Evolutionary conservation across 2,888 invertebrate genomes (phyloP).

Genomic region (Apamea sordens): DNA sequence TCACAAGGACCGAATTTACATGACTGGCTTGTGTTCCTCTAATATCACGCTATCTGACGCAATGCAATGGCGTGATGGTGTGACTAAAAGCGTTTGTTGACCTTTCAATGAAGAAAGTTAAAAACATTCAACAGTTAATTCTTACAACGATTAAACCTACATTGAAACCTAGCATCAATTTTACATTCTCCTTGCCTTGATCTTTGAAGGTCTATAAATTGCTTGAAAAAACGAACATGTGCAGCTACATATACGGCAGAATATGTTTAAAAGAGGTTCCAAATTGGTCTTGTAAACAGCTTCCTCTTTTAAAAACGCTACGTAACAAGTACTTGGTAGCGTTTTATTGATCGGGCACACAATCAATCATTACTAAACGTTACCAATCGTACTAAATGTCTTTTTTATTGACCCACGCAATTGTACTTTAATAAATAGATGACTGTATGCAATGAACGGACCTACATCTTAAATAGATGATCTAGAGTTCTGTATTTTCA

Average conservation of each 20-base stretch:
- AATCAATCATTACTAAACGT: constrained; percentile 74
- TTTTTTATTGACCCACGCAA: constrained; percentile 83
- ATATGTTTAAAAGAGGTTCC: constrained; percentile 28
- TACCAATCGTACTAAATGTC: constrained; percentile 77
- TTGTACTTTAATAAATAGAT: constrained; percentile 73
- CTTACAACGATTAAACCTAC: not conserved
- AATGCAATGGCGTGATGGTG: constrained; percentile 50
- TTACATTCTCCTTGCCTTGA: constrained; percentile 50
- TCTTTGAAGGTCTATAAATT: constrained; percentile 36
- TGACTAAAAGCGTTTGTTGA: constrained; percentile 30
- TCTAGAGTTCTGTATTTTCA: constrained; percentile 29
- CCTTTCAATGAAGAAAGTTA: constrained; percentile 25
- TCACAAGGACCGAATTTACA: constrained; percentile 50
- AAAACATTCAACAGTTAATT: constrained; percentile 12
- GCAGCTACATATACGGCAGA: constrained; percentile 21
- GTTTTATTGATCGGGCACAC: constrained; percentile 52
- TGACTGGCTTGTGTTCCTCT: constrained; percentile 36
- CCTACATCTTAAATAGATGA: constrained; percentile 34
- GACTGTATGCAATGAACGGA: constrained; percentile 58
- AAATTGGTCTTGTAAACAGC: constrained; percentile 22
- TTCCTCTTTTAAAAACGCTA: constrained; percentile 45
- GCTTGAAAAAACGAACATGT: constrained; percentile 13
- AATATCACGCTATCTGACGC: constrained; percentile 57
- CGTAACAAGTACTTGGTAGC: constrained; percentile 30
- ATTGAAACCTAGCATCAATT: constrained; percentile 19